Evolutionary conservation across 2,888 invertebrate genomes (phyloP), one percentile per base, ranked within the genome.

Genomic region (Hyles lineata): DNA sequence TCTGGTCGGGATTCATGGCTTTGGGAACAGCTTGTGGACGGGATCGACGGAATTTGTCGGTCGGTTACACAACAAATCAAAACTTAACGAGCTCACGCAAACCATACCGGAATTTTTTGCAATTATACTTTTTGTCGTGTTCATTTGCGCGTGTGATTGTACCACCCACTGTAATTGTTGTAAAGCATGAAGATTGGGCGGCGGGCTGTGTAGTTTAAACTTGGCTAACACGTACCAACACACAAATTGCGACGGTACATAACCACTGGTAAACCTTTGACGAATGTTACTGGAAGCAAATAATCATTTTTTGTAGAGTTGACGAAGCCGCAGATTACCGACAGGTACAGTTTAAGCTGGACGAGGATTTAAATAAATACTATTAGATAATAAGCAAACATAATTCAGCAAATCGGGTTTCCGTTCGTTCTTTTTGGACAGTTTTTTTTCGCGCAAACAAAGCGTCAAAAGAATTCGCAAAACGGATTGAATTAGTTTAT

Each of bases 61-160:
- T 92, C 90, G 94, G 94, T 92, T 93, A 89, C 92, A 93, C 93
- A 92, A 93, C 92, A 94, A 93, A 93, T 93, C 90, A 92, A 92
- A 92, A 86, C 89, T 93, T 94, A 94, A 93, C 90, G 90, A 92
- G 92, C 91, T 90, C 89, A 87, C 87, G 89, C 90, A 90, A 92
- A 89, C 83, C 83, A 82, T 83, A 82, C 85, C 84, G 67, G 83
- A 86, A 82, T 85, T 86, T 83, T 87, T 87, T 86, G 85, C 84
- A 80, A 82, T 86, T 86, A 87, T 86, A 84, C 85, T 83, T 87
- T 84, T 85, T 85, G 84, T 85, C 79, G 79, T 85, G 87, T 80
- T 85, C 88, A 87, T 87, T 91, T 89, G 79, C 82, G 88, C 93
- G 87, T 92, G 88, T 93, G 88, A 94, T 93, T 93, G 88, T 88